Evolutionary conservation across 2,797 vertebrate species (phyloP).

Genomic region (Limnodromus scolopaceus): DNA sequence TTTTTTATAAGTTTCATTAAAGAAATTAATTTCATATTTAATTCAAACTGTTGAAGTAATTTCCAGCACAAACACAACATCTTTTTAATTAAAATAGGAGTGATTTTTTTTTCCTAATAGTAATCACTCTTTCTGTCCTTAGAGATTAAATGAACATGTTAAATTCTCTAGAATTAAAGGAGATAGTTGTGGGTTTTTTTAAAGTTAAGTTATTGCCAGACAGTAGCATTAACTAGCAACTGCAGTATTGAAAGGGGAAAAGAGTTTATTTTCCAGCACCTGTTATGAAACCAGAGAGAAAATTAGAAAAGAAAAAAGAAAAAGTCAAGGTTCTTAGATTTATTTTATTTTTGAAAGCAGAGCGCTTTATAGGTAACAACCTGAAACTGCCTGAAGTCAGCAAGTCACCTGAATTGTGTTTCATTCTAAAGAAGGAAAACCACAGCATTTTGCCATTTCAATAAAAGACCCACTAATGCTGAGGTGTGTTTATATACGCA

Average conservation of each 20-base stretch:
- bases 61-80: constrained; percentile 28
- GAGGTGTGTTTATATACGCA: not conserved
- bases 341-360: not conserved
- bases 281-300: constrained; percentile 13
- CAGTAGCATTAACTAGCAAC: constrained; percentile 12
- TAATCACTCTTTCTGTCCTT: constrained; percentile 48
- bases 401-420: not conserved
- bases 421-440: not conserved
- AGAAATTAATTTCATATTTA: constrained; percentile 51
- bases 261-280: not conserved
- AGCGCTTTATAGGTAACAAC: not conserved
- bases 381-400: not conserved
- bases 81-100: constrained; percentile 60
- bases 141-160: constrained; percentile 35
- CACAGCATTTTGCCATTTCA: not conserved
- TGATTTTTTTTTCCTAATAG: not conserved
- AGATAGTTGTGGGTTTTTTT: not conserved
- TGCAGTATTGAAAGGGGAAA: constrained; percentile 6
- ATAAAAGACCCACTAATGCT: not conserved
- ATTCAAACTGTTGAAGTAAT: not conserved
- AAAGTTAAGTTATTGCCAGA: not conserved
- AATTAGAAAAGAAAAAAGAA: not conserved
- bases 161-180: constrained; percentile 40
- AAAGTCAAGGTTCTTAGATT: not conserved
- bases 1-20: constrained; percentile 16